These are phyloP conservation scores for Scyliorhinus canicula DNA, from an alignment of 2,797 vertebrate genomes.

Conservation along the genomic window DNA sequence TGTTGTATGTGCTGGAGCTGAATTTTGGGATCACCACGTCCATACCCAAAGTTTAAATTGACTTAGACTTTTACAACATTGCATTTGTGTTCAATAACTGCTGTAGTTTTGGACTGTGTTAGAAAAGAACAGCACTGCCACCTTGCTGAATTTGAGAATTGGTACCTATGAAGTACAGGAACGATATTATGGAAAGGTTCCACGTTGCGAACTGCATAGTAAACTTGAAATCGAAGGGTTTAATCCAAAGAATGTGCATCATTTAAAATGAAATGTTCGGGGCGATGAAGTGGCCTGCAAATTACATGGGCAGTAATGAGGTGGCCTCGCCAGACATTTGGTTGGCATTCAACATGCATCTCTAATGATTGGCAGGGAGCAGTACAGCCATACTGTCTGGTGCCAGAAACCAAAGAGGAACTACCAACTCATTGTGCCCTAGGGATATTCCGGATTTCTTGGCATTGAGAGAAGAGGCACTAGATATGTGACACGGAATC, in stretches of 20 bases:
- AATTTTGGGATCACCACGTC: background rate
- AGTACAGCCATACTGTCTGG: background rate
- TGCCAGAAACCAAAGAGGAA: background rate
- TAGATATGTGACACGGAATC: background rate
- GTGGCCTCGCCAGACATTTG: background rate
- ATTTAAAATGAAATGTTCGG: background rate
- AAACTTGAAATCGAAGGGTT: background rate
- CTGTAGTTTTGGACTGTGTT: background rate
- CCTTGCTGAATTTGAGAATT: background rate
- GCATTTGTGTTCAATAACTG: background rate
- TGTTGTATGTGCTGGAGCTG: background rate
- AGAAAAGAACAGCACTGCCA: conserved; percentile 2
- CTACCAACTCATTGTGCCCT: background rate
- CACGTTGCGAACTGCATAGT: background rate
- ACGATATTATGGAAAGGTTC: background rate
- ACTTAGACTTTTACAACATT: background rate
- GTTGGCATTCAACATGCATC: background rate
- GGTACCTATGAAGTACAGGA: background rate
- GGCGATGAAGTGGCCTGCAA: background rate
- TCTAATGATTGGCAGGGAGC: too few species aligned
- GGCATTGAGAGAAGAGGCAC: background rate
- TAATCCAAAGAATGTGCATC: background rate
- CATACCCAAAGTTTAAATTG: background rate
- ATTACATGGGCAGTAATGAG: background rate
- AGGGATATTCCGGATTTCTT: background rate